Percentiles rank a stretch among this genome's conserved stretches.
Evolutionary conservation across 2,113 vertebrate species (phyloP).

Genomic region (Mugil cephalus): DNA sequence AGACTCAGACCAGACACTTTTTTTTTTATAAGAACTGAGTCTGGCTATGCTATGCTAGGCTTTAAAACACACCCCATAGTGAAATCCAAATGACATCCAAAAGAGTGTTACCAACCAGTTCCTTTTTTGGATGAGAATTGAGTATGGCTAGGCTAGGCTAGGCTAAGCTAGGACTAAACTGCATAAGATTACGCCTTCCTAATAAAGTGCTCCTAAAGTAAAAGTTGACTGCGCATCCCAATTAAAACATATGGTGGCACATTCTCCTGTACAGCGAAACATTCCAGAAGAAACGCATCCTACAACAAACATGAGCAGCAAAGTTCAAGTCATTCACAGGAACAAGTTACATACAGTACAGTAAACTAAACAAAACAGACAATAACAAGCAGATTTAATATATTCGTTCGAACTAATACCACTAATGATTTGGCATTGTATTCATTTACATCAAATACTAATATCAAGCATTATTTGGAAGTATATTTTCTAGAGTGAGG

Average conservation of each 20-base stretch:
- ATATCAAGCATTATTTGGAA: conserved; percentile 17
- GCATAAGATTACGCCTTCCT: neutral
- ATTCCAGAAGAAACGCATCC: neutral
- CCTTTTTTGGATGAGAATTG: too few relatives aligned
- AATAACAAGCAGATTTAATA: conserved; percentile 8
- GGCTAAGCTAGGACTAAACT: too few relatives aligned
- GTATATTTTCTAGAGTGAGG: neutral
- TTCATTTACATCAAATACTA: conserved; percentile 47
- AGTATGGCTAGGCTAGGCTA: too few relatives aligned
- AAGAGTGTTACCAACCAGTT: too few relatives aligned
- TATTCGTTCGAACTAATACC: neutral
- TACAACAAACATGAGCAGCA: conserved; percentile 35
- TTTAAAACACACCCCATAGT: too few relatives aligned
- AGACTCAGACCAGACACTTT: too few relatives aligned
- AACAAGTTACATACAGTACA: conserved; percentile 10
- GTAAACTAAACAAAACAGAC: conserved; percentile 2
- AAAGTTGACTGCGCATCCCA: conserved; percentile 16
- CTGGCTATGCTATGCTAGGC: too few relatives aligned
- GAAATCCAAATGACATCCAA: too few relatives aligned
- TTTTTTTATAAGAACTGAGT: too few relatives aligned
- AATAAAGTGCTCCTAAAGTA: too few relatives aligned
- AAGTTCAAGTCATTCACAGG: conserved; percentile 36
- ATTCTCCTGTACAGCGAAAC: conserved; percentile 37
- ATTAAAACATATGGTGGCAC: conserved; percentile 56
- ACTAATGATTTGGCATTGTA: conserved; percentile 61